Evolutionary conservation across 2,888 invertebrate genomes (phyloP).

Genomic region (Kryphioiulus occultus): DNA sequence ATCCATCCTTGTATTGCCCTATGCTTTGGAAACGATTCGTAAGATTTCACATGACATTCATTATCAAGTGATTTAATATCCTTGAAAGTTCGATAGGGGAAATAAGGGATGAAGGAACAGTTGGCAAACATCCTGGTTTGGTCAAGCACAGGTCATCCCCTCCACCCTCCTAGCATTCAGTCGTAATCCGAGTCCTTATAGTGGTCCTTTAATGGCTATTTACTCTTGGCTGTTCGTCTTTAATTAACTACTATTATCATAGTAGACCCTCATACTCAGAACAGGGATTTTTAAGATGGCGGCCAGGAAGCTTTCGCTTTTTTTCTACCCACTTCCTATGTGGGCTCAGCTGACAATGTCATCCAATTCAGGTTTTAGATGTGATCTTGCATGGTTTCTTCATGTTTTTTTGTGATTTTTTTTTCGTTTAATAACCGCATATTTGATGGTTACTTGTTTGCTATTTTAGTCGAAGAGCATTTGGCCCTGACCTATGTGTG

Average conservation of each 20-base stretch:
- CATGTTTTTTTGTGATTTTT: background rate
- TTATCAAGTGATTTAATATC: too few relatives aligned
- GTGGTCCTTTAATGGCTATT: background rate
- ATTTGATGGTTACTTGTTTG: background rate
- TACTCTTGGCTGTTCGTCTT: background rate
- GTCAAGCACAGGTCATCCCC: too few relatives aligned
- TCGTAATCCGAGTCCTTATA: background rate
- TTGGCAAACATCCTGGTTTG: too few relatives aligned
- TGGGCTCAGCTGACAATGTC: background rate
- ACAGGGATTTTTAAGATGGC: background rate
- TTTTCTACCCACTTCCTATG: background rate
- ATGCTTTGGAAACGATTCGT: too few relatives aligned
- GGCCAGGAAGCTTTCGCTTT: background rate
- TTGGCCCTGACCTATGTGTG: background rate
- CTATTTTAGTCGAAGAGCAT: background rate
- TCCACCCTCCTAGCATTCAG: too few relatives aligned
- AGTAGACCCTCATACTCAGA: background rate
- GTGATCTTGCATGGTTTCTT: background rate
- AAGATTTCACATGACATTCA: too few relatives aligned
- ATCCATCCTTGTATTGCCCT: too few relatives aligned
- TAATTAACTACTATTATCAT: background rate
- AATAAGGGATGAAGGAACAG: too few relatives aligned
- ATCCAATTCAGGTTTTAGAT: background rate
- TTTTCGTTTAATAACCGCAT: background rate
- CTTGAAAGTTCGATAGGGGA: too few relatives aligned